Evolutionary conservation across 1,140 invertebrate species (phyloP).

Genomic region (Zeugodacus cucurbitae): DNA sequence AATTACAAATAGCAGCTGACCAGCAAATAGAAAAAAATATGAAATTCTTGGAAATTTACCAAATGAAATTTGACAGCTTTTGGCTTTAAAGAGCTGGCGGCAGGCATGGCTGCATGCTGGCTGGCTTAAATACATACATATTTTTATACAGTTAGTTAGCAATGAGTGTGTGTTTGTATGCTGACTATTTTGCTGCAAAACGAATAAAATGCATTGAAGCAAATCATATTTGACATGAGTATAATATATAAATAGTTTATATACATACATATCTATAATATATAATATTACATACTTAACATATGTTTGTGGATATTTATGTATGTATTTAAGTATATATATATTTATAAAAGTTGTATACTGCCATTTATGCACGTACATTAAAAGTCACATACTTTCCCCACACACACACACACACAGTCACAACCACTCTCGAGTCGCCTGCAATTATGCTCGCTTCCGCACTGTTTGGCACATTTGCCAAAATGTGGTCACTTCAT

Average conservation of each 20-base stretch:
- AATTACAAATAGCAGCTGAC: not conserved
- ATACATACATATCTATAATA: not conserved
- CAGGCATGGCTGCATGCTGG: not conserved
- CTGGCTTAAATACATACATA: not conserved
- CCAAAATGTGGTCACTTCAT: constrained; percentile 36
- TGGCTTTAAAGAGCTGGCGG: not conserved
- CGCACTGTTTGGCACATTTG: constrained; percentile 19
- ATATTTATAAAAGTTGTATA: not conserved
- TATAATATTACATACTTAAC: no score
- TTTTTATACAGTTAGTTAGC: not conserved
- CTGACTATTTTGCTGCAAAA: not conserved
- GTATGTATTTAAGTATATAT: not conserved
- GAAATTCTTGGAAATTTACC: not conserved
- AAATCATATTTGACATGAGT: not conserved
- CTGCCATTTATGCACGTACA: not conserved
- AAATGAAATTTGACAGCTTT: constrained; percentile 5
- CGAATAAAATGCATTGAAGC: constrained; percentile 5
- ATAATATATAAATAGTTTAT: not conserved
- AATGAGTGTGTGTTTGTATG: not conserved
- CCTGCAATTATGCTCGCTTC: constrained; percentile 33
- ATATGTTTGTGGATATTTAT: not conserved
- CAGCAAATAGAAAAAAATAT: not conserved
- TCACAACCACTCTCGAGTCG: not conserved
- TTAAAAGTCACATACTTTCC: not conserved
- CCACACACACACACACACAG: not conserved